Evolutionary conservation across 1,140 invertebrate genomes (phyloP).

Genomic region (Brachionus asplanchnoidis): DNA sequence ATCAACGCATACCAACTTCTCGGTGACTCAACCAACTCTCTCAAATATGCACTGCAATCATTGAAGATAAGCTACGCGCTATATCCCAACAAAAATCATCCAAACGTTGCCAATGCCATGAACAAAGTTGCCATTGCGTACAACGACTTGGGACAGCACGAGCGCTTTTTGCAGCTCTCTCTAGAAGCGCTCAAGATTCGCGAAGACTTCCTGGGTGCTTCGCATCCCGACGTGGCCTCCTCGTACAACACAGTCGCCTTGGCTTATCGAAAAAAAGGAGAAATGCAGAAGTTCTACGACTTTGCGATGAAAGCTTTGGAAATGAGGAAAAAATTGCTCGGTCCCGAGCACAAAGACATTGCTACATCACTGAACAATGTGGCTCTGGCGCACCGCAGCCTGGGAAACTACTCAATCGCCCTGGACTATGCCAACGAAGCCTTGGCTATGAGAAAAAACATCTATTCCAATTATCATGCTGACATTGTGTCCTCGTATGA

Average conservation of each 20-base stretch:
- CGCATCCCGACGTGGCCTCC: not conserved
- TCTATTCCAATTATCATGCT: not conserved
- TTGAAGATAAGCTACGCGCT: not conserved
- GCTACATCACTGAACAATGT: slow-evolving; percentile 8
- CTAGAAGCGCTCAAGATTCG: not conserved
- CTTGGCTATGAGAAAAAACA: not conserved
- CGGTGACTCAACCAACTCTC: not conserved
- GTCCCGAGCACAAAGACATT: not conserved
- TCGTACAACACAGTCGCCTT: not conserved
- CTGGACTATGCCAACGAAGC: not conserved
- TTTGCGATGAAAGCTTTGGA: not conserved
- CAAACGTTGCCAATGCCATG: not conserved
- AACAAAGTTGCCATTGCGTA: not conserved
- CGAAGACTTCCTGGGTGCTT: not conserved
- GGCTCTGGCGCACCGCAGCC: not conserved
- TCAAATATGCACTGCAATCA: not conserved
- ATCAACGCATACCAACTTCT: not conserved
- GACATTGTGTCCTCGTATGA: not conserved
- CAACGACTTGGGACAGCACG: not conserved
- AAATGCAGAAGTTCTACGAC: not conserved
- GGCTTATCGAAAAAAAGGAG: not conserved
- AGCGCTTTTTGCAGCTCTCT: not conserved
- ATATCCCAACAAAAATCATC: not conserved
- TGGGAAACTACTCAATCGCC: not conserved
- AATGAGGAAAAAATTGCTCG: slow-evolving; percentile 16